Evolutionary conservation across 1,140 invertebrate species (phyloP).

Genomic region (Penaeus vannamei): DNA sequence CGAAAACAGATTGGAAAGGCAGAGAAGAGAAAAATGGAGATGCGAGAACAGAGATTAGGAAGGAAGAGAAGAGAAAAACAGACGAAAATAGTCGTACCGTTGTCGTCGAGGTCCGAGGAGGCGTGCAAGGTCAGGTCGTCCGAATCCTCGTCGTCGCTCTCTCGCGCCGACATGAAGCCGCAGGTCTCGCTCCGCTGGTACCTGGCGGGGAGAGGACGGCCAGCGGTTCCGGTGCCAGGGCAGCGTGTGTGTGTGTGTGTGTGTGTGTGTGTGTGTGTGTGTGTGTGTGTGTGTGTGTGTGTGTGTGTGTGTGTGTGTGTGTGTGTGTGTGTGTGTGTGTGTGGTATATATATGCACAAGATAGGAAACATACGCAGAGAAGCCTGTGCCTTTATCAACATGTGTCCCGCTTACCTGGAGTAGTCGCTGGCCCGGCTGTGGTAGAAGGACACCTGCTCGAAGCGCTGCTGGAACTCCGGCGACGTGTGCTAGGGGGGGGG

Average conservation of each 20-base stretch:
- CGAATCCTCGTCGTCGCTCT: constrained; percentile 19
- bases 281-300: too few species aligned
- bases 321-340: too few species aligned
- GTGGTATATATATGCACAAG: too few species aligned
- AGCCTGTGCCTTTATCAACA: background rate
- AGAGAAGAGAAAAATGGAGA: too few species aligned
- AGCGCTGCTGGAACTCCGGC: constrained; percentile 24
- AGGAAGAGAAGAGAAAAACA: background rate
- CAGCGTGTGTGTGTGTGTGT: background rate
- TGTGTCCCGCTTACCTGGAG: constrained; percentile 22
- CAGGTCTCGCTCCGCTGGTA: constrained; percentile 4
- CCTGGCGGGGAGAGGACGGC: background rate
- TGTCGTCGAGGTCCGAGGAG: constrained; percentile 14
- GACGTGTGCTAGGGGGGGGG: constrained; percentile 35
- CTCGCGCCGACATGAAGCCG: constrained; percentile 18
- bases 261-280: too few species aligned
- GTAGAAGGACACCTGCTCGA: constrained; percentile 54
- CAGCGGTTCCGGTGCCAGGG: background rate
- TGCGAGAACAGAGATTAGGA: too few species aligned
- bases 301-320: too few species aligned
- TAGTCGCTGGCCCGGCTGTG: constrained; percentile 41
- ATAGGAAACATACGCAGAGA: too few species aligned
- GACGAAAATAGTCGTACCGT: background rate
- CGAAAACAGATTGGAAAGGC: too few species aligned
- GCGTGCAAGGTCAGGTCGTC: constrained; percentile 3